A percentile compares a stretch with the other conserved stretches of the same genome.
These are phyloP conservation scores for Nomada goodeniana DNA, from an alignment of 2,888 invertebrate species.

Conservation along the genomic window DNA sequence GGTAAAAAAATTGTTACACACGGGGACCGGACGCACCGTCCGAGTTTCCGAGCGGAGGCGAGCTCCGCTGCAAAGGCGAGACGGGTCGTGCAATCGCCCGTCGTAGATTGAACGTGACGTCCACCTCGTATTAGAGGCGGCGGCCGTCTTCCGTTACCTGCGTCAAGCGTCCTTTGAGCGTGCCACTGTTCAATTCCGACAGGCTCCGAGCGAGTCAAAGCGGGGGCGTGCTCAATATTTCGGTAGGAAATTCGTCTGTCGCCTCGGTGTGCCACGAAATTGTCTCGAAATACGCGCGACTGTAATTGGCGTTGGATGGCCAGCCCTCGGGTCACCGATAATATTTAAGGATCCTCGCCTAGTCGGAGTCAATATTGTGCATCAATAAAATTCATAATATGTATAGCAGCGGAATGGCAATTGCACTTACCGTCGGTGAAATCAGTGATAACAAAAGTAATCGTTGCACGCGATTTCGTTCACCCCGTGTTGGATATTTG, in stretches of 20 bases:
- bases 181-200: conserved; percentile 24
- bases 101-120: background rate
- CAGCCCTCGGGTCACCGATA: too few relatives aligned
- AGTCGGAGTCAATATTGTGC: too few relatives aligned
- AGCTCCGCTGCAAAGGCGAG: background rate
- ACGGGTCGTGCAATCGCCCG: background rate
- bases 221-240: conserved; percentile 23
- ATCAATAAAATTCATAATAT: too few relatives aligned
- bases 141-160: conserved; percentile 11
- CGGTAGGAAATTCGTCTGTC: background rate
- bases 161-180: conserved; percentile 39
- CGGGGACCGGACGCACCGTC: too few relatives aligned
- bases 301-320: too few relatives aligned
- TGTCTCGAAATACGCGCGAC: too few relatives aligned
- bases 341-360: too few relatives aligned
- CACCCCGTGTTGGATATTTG: too few relatives aligned
- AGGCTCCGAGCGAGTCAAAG: conserved; percentile 6
- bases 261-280: background rate
- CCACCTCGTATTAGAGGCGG: background rate
- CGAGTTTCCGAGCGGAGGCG: background rate
- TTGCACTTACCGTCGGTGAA: too few relatives aligned
- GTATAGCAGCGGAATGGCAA: too few relatives aligned
- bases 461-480: too few relatives aligned
- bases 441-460: too few relatives aligned
- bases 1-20: background rate